Percentiles rank a stretch among this genome's conserved stretches.
Conservation (phyloP, 2,888 invertebrate genomes). For the Metopia argyrocephala region DNA sequence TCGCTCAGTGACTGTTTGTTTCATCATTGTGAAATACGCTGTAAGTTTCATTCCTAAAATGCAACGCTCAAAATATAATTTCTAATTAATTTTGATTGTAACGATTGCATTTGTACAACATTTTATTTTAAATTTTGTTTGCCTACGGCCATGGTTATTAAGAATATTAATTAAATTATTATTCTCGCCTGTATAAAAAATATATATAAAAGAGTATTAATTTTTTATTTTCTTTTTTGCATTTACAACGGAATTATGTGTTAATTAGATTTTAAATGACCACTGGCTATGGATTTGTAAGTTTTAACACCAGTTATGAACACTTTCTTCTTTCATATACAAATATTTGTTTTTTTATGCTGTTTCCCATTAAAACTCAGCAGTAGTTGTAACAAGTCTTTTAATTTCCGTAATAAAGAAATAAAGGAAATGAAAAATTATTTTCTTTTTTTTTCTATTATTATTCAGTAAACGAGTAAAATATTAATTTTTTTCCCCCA, state of each 20-base stretch:
- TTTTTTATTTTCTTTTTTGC: too few species aligned
- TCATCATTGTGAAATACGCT: too few species aligned
- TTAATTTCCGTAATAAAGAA: constrained; percentile 54
- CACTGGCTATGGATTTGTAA: constrained; percentile 44
- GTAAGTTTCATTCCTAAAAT: too few species aligned
- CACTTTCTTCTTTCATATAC: neutral
- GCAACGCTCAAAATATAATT: too few species aligned
- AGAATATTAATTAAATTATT: constrained; percentile 32
- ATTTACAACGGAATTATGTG: constrained; percentile 43
- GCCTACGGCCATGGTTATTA: constrained; percentile 17
- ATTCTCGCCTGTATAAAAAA: neutral
- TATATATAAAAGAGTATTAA: too few species aligned
- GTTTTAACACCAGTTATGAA: constrained; percentile 38
- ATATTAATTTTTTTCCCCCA: neutral
- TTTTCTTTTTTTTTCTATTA: constrained; percentile 7
- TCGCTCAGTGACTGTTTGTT: too few species aligned
- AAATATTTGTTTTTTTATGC: constrained; percentile 3
- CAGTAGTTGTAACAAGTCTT: constrained; percentile 33
- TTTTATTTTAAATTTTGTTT: too few species aligned
- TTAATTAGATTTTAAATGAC: constrained; percentile 57
- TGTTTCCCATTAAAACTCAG: constrained; percentile 32
- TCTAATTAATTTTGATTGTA: too few species aligned
- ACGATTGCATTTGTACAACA: too few species aligned
- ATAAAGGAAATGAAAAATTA: constrained; percentile 54
- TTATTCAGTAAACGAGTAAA: constrained; percentile 6